Evolutionary conservation across 2,113 vertebrate species (phyloP).

Genomic region (Alexandromys fortis): DNA sequence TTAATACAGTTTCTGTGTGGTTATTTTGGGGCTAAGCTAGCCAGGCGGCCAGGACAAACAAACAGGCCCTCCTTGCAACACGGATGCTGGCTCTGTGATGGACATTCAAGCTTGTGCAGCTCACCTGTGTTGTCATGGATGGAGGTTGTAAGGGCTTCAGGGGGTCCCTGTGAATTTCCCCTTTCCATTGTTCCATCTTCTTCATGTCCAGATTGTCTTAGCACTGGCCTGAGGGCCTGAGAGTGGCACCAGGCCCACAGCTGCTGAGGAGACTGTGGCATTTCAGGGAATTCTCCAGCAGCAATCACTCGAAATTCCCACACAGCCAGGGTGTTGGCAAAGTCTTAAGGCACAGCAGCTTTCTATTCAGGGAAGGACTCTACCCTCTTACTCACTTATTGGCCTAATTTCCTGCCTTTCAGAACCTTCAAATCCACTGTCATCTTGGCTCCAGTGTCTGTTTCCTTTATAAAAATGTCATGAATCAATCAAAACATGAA

Average conservation of each 20-base stretch:
- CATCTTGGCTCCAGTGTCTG: neutral
- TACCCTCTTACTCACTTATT: neutral
- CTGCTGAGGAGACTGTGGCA: neutral
- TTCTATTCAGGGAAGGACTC: neutral
- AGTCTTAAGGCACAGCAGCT: neutral
- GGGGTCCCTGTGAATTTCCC: neutral
- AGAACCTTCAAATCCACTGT: conserved; percentile 8
- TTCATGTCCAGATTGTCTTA: neutral
- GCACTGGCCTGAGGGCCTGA: neutral
- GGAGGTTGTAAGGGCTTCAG: neutral
- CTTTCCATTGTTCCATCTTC: neutral
- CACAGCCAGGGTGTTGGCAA: neutral
- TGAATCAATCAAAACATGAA: neutral
- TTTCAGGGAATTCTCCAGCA: neutral
- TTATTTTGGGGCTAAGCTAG: too few relatives aligned
- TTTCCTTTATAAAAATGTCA: neutral
- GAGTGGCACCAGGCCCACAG: neutral
- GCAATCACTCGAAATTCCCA: neutral
- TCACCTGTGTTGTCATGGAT: neutral
- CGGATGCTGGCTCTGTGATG: neutral
- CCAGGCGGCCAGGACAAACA: too few relatives aligned
- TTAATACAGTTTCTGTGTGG: too few relatives aligned
- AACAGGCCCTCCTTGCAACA: too few relatives aligned
- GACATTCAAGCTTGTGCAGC: neutral
- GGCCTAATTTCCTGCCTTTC: neutral